These are phyloP conservation scores for Euplagia quadripunctaria DNA, from an alignment of 2,888 invertebrate species.

Conservation along the genomic window DNA sequence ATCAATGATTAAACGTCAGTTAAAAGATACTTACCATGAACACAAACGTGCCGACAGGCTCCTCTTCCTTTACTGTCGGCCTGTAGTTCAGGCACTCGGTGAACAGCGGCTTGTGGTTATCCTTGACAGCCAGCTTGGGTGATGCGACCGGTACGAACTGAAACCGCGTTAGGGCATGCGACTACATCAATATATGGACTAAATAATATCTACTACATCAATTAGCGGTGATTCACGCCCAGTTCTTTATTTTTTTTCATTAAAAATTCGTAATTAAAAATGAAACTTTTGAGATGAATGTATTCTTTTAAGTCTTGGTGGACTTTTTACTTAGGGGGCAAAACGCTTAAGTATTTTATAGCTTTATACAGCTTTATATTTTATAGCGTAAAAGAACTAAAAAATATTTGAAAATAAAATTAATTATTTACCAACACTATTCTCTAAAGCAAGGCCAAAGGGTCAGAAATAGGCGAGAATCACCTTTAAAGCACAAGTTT, in stretches of 20 bases:
- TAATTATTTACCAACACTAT: too few species aligned
- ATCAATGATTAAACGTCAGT: neutral
- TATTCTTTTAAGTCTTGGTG: too few species aligned
- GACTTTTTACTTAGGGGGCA: too few species aligned
- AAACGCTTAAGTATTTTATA: too few species aligned
- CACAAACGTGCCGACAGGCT: slow-evolving; percentile 91
- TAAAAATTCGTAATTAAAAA: neutral
- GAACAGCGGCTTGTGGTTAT: slow-evolving; percentile 96
- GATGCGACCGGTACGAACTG: slow-evolving; percentile 75
- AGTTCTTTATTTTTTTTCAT: slow-evolving; percentile 21
- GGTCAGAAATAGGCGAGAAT: slow-evolving; percentile 36
- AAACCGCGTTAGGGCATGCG: slow-evolving; percentile 69
- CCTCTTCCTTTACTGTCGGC: slow-evolving; percentile 93
- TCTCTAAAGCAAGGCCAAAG: neutral
- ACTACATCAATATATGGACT: slow-evolving; percentile 62
- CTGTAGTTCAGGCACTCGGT: slow-evolving; percentile 94
- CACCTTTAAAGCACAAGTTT: slow-evolving; percentile 19
- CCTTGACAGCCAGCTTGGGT: slow-evolving; percentile 82
- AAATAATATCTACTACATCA: slow-evolving; percentile 30
- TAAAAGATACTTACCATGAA: slow-evolving; percentile 87
- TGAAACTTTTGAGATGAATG: too few species aligned
- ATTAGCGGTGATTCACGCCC: slow-evolving; percentile 17
- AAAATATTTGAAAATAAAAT: too few species aligned
- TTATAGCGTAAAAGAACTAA: too few species aligned
- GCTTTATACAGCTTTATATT: too few species aligned